Conservation (phyloP, 1,140 invertebrate genomes). For the Diorhabda sublineata region DNA sequence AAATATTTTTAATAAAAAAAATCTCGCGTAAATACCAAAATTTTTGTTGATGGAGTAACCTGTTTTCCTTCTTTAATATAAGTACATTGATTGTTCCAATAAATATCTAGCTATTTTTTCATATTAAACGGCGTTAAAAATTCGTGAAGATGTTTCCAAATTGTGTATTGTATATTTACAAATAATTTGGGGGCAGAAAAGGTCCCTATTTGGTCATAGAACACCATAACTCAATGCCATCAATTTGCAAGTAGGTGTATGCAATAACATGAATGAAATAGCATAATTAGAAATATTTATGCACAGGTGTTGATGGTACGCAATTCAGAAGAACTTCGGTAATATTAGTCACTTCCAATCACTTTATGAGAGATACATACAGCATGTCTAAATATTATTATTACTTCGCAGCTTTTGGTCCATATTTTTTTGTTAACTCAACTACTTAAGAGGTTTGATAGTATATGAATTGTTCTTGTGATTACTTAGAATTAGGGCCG, state of each 20-base stretch:
- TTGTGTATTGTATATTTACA: not conserved
- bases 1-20: conserved; percentile 6
- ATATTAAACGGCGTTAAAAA: no score
- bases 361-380: not conserved
- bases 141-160: not conserved
- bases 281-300: not conserved
- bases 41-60: no score
- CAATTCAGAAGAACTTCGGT: not conserved
- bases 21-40: no score
- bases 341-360: not conserved
- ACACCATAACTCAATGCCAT: not conserved
- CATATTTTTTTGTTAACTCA: no score
- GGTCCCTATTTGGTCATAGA: not conserved
- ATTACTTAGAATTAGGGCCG: no score
- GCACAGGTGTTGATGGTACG: conserved; percentile 8
- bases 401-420: no score
- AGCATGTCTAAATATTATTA: not conserved
- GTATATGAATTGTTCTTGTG: no score
- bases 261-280: conserved; percentile 1
- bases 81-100: no score
- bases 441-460: no score
- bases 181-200: not conserved
- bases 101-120: no score
- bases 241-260: not conserved
- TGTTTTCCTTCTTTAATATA: no score